phyloP scores from a whole-genome alignment of 2,797 vertebrate species.

The Sebastes itinus region DNA sequence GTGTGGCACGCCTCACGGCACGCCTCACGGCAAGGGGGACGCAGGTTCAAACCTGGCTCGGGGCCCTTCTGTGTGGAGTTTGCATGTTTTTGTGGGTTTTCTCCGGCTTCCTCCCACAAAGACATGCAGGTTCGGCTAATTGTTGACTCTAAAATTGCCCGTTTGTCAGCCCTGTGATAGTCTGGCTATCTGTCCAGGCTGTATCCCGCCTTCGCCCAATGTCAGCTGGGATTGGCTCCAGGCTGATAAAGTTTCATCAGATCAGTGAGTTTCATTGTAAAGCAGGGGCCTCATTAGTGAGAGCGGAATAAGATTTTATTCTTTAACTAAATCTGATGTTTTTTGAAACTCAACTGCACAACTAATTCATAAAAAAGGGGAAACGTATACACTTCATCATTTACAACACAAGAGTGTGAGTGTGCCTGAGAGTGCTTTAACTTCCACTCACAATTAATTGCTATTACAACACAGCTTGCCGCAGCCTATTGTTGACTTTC shows the following conservation, averaged over 20 bases:
- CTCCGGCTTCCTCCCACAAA: no score
- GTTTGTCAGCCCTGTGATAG: no score
- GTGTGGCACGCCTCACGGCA: no score
- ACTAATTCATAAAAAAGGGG: not conserved
- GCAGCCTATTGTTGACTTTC: not conserved
- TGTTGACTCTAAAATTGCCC: no score
- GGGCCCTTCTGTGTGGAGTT: no score
- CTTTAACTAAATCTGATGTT: not conserved
- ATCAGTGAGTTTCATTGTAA: not conserved
- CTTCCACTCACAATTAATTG: constrained; percentile 4
- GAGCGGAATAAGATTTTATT: not conserved
- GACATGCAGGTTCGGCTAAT: no score
- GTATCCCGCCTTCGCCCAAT: no score
- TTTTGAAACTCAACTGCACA: not conserved
- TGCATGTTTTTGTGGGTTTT: no score
- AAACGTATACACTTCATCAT: not conserved
- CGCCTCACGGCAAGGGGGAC: no score
- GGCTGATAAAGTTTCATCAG: not conserved
- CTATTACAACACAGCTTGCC: not conserved
- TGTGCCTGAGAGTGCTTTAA: not conserved
- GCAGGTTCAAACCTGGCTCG: no score
- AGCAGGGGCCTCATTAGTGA: not conserved
- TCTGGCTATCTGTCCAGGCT: no score
- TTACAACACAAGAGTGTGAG: not conserved
- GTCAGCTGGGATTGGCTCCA: no score